Conservation (phyloP, 2,888 invertebrate genomes). For the Drosophila crucigera region DNA sequence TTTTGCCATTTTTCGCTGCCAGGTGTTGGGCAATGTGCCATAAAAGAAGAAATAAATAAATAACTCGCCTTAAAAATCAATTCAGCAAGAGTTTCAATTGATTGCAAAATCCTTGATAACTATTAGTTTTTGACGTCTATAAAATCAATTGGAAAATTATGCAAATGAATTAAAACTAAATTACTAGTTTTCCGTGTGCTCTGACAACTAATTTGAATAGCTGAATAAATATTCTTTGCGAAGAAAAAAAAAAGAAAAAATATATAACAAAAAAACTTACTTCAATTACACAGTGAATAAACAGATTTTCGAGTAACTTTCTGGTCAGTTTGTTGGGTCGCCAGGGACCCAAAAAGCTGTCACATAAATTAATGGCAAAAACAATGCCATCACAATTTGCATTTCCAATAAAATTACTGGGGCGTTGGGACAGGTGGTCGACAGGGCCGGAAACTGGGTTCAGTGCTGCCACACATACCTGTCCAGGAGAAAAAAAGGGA, state of each 20-base stretch:
- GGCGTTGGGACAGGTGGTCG: slow-evolving; percentile 3
- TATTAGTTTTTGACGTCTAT: background rate
- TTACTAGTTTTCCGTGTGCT: slow-evolving; percentile 2
- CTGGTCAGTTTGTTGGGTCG: background rate
- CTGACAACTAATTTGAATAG: slow-evolving; percentile 3
- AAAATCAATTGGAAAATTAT: background rate
- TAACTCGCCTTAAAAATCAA: slow-evolving; percentile 5
- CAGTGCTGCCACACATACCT: background rate
- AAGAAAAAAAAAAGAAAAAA: background rate
- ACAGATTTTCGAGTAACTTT: slow-evolving; percentile 8
- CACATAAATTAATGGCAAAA: slow-evolving; percentile 50
- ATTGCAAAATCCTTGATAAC: slow-evolving; percentile 5
- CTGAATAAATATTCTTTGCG: background rate
- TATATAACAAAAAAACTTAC: background rate
- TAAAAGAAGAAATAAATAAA: background rate
- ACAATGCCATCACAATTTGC: slow-evolving; percentile 60
- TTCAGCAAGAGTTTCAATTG: slow-evolving; percentile 12
- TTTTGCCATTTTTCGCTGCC: slow-evolving; percentile 28
- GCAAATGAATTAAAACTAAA: slow-evolving; percentile 4
- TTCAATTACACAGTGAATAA: slow-evolving; percentile 2
- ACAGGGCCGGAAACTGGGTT: slow-evolving; percentile 23
- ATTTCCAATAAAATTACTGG: slow-evolving; percentile 49
- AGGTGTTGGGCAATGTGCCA: slow-evolving; percentile 5
- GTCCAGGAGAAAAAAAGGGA: slow-evolving; percentile 34
- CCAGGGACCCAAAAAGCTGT: background rate